These are phyloP conservation scores for Brachionus rubens DNA, from an alignment of 1,140 invertebrate genomes.

Conservation along the genomic window DNA sequence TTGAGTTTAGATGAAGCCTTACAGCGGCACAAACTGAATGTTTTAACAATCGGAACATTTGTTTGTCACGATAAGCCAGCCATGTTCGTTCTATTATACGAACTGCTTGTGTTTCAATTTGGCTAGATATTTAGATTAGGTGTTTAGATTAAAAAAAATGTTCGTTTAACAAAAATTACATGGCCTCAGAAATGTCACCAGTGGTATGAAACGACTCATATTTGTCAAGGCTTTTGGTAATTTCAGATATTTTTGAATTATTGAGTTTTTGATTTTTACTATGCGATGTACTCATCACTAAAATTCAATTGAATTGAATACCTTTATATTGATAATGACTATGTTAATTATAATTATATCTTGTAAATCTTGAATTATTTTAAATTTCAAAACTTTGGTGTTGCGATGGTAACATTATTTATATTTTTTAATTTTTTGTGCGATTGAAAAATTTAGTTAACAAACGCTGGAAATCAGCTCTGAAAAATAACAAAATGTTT, in stretches of 20 bases:
- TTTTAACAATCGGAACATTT: conserved; percentile 59
- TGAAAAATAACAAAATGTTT: too few species aligned
- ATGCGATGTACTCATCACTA: not conserved
- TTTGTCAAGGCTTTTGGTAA: not conserved
- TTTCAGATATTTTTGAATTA: not conserved
- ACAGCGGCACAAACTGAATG: conserved; percentile 60
- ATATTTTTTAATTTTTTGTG: too few species aligned
- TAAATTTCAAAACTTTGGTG: too few species aligned
- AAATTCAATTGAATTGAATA: too few species aligned
- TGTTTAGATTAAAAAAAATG: not conserved
- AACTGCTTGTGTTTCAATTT: conserved; percentile 52
- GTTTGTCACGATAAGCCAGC: conserved; percentile 55
- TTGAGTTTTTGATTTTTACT: not conserved
- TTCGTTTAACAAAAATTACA: not conserved
- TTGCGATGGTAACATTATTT: too few species aligned
- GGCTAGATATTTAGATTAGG: conserved; percentile 47
- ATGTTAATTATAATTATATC: too few species aligned
- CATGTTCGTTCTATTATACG: conserved; percentile 56
- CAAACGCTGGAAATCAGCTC: too few species aligned
- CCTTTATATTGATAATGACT: too few species aligned
- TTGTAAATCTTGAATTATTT: too few species aligned
- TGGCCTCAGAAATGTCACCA: not conserved
- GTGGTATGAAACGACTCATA: conserved; percentile 12
- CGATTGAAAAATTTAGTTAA: too few species aligned
- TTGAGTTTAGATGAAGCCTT: conserved; percentile 48